A percentile compares a stretch with the other conserved stretches of the same genome.
phyloP scores from a whole-genome alignment of 2,113 vertebrate species.

The Sialia sialis region DNA sequence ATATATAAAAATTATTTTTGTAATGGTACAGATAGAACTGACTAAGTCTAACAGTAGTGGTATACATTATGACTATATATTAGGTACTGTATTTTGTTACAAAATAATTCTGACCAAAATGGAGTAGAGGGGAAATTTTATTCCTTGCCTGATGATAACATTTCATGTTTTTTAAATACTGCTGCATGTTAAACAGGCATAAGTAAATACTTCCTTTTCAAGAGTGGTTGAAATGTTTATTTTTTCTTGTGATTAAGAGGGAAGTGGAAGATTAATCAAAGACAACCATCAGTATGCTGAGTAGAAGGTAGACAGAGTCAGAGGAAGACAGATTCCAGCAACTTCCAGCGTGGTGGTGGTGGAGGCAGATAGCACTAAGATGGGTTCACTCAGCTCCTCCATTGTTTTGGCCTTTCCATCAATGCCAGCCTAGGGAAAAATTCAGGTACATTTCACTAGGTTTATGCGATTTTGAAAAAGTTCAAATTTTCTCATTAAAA shows the following conservation, averaged over 20 bases:
- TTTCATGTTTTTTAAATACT: not conserved
- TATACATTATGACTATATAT: not conserved
- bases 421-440: not conserved
- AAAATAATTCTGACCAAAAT: not conserved
- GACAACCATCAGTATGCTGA: not conserved
- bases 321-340: not conserved
- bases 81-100: not conserved
- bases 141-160: not conserved
- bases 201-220: not conserved
- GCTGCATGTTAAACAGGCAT: rapidly evolving
- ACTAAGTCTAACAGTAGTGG: not conserved
- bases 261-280: not conserved
- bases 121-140: not conserved
- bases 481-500: not conserved
- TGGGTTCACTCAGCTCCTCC: not conserved
- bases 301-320: not conserved
- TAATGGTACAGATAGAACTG: not conserved
- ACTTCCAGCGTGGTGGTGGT: not conserved
- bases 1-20: not conserved
- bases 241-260: not conserved
- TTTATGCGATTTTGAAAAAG: not conserved
- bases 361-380: not conserved
- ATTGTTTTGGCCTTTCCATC: not conserved
- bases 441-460: not conserved
- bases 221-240: not conserved